Evolutionary conservation across 2,888 invertebrate genomes (phyloP).

Genomic region (Phoenoteleia sp.): DNA sequence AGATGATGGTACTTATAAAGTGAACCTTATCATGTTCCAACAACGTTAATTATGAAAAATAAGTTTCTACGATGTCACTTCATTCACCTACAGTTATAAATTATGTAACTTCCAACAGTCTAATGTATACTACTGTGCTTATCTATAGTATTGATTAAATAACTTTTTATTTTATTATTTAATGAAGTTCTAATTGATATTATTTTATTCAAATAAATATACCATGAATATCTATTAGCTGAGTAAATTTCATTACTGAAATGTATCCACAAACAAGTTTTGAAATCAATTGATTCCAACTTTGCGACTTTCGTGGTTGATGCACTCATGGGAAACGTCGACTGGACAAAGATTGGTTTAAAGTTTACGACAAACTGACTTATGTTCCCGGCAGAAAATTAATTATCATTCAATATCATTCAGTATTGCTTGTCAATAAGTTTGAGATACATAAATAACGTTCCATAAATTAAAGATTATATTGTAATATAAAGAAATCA

Average conservation of each 20-base stretch:
- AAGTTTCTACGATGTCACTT: conserved; percentile 23
- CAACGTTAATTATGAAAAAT: conserved; percentile 47
- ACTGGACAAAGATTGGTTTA: conserved; percentile 56
- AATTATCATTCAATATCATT: conserved; percentile 56
- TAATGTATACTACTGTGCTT: not conserved
- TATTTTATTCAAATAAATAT: not conserved
- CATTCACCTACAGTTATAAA: not conserved
- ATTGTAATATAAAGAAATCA: no score
- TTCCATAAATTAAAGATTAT: no score
- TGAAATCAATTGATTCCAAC: conserved; percentile 44
- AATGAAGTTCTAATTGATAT: not conserved
- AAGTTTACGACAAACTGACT: conserved; percentile 44
- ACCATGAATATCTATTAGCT: not conserved
- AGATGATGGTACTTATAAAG: conserved; percentile 29
- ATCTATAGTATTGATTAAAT: not conserved
- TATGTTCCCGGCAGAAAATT: conserved; percentile 42
- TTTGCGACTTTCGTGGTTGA: conserved; percentile 27
- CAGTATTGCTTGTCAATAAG: conserved; percentile 38
- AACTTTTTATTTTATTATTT: not conserved
- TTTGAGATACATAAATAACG: conserved; percentile 20
- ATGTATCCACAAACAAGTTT: conserved; percentile 35
- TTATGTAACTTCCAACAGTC: not conserved
- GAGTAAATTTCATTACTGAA: conserved; percentile 8
- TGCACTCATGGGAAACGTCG: conserved; percentile 30
- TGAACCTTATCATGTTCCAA: conserved; percentile 32